Evolutionary conservation across 1,140 invertebrate species (phyloP).

Genomic region (Drosophila nigrodunni): DNA sequence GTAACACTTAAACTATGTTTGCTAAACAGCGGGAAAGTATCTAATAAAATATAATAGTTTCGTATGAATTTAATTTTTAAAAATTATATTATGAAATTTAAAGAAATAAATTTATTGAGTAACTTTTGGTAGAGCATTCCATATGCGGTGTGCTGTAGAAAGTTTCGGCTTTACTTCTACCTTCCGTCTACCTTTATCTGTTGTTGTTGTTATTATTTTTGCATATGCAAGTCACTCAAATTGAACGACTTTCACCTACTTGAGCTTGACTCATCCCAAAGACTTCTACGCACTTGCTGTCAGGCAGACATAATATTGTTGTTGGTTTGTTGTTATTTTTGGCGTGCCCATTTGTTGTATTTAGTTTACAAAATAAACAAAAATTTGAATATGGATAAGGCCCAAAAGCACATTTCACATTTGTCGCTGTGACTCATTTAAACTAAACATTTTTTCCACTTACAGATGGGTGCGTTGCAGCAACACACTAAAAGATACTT

Average conservation of each 20-base stretch:
- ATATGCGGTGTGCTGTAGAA: conserved; percentile 10
- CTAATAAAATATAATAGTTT: too few species aligned
- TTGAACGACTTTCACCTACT: conserved; percentile 76
- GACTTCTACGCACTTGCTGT: conserved; percentile 71
- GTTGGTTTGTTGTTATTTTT: conserved; percentile 49
- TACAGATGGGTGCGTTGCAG: conserved; percentile 69
- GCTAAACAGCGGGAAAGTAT: background rate
- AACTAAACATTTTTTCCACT: conserved; percentile 30
- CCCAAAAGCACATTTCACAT: conserved; percentile 60
- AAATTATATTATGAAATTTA: background rate
- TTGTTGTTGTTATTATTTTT: conserved; percentile 52
- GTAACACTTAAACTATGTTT: background rate
- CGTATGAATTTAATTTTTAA: too few species aligned
- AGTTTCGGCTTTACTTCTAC: conserved; percentile 23
- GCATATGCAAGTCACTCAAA: conserved; percentile 77
- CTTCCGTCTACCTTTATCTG: conserved; percentile 9
- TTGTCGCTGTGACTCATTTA: conserved; percentile 61
- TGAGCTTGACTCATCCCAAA: conserved; percentile 62
- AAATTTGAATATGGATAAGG: conserved; percentile 54
- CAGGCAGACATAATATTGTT: background rate
- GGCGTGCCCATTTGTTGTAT: conserved; percentile 54
- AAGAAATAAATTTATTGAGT: conserved; percentile 6
- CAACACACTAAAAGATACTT: conserved; percentile 30
- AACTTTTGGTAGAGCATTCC: conserved; percentile 27
- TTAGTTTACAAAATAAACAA: conserved; percentile 27